These are phyloP conservation scores for Mesorhabditis sp. DNA, from an alignment of 2,888 invertebrate genomes.

Conservation along the genomic window DNA sequence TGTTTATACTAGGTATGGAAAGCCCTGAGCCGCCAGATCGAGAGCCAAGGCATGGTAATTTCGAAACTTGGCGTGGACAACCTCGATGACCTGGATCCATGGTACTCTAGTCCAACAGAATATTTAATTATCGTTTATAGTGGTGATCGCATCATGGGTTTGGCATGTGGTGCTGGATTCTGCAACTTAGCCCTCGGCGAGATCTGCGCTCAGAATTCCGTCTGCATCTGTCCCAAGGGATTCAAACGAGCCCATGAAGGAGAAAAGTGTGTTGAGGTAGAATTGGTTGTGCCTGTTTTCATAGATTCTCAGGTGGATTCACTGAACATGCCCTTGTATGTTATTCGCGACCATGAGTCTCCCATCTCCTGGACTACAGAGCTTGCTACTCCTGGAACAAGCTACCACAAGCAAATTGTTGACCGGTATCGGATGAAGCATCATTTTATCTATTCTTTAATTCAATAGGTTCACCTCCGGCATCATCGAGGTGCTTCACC, in stretches of 20 bases:
- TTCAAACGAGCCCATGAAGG: conserved; percentile 38
- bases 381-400: conserved; percentile 33
- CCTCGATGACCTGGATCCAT: background rate
- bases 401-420: conserved; percentile 31
- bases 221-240: conserved; percentile 50
- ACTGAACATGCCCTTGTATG: conserved; percentile 46
- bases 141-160: conserved; percentile 23
- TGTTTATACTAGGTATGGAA: background rate
- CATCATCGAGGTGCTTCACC: conserved; percentile 29
- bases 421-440: background rate
- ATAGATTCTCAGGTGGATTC: conserved; percentile 28
- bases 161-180: conserved; percentile 39
- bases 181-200: conserved; percentile 53
- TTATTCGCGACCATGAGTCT: conserved; percentile 37
- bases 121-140: too few species aligned
- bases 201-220: conserved; percentile 48
- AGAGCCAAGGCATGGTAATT: background rate
- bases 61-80: conserved; percentile 6
- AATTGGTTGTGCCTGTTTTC: background rate
- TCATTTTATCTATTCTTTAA: conserved; percentile 6
- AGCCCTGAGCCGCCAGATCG: background rate
- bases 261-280: conserved; percentile 37
- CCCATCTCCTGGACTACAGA: conserved; percentile 32
- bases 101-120: conserved; percentile 9
- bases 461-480: conserved; percentile 32